Evolutionary conservation across 2,113 vertebrate species (phyloP).

Genomic region (Reinhardtius hippoglossoides): DNA sequence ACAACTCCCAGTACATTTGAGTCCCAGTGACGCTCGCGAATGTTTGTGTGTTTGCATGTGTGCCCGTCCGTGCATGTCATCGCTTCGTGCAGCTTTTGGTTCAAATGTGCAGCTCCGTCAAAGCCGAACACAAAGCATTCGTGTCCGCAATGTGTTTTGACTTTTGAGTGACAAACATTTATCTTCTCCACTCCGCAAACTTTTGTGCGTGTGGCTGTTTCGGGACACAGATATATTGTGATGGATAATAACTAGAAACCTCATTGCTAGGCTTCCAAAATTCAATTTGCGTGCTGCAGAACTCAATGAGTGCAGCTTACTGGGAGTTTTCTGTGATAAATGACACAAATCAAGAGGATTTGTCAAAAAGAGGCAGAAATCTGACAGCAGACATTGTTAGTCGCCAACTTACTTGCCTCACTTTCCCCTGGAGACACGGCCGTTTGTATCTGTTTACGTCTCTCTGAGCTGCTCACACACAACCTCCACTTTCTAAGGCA

Average conservation of each 20-base stretch:
- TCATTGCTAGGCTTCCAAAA: conserved; percentile 16
- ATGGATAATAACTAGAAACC: conserved; percentile 37
- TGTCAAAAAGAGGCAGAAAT: conserved; percentile 49
- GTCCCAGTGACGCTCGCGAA: conserved; percentile 35
- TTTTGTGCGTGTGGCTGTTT: conserved; percentile 12
- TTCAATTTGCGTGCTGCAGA: conserved; percentile 20
- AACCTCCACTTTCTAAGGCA: neutral
- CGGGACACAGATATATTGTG: conserved; percentile 2
- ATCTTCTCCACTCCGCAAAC: neutral
- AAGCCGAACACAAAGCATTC: neutral
- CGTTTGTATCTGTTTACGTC: conserved; percentile 39
- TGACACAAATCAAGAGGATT: conserved; percentile 41
- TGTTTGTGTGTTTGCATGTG: conserved; percentile 45
- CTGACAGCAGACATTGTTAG: conserved; percentile 49
- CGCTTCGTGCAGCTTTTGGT: conserved; percentile 5
- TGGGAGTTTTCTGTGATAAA: conserved; percentile 45
- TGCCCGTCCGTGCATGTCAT: conserved; percentile 17
- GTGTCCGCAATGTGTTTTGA: neutral
- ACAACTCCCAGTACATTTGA: conserved; percentile 49
- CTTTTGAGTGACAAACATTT: neutral
- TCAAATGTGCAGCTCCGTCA: conserved; percentile 17
- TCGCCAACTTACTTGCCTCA: conserved; percentile 35
- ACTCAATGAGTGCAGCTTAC: conserved; percentile 39
- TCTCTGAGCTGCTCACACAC: conserved; percentile 25
- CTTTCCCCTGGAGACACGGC: conserved; percentile 23